Conservation (phyloP, 1,140 invertebrate genomes). For the Trichogramma pretiosum region DNA sequence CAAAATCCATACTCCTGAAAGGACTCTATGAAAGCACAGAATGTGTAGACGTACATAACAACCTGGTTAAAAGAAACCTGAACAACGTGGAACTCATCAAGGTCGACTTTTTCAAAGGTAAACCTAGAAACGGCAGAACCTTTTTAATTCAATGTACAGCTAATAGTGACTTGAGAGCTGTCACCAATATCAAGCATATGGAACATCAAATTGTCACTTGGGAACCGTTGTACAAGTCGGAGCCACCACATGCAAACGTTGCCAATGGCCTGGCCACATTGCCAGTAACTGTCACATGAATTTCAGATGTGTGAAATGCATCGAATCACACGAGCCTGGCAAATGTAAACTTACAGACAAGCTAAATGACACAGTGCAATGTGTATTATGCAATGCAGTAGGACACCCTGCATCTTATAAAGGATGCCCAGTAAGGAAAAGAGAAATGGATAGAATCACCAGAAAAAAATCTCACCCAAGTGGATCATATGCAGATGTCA, state of each 20-base stretch:
- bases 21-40: conserved; percentile 11
- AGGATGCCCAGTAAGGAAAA: background rate
- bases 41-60: conserved; percentile 1
- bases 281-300: conserved; percentile 14
- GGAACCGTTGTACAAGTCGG: conserved; percentile 9
- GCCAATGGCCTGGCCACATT: conserved; percentile 14
- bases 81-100: conserved; percentile 3
- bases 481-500: too few relatives aligned
- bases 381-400: background rate
- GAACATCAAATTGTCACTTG: conserved; percentile 5
- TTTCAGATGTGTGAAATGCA: conserved; percentile 20
- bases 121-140: conserved; percentile 2
- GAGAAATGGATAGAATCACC: background rate
- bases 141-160: background rate
- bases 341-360: background rate
- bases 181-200: conserved; percentile 1
- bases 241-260: conserved; percentile 10
- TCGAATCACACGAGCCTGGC: conserved; percentile 10
- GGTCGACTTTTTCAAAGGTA: conserved; percentile 5
- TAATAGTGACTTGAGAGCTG: background rate
- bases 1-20: conserved; percentile 16
- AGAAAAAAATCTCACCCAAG: background rate
- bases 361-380: background rate
- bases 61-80: background rate
- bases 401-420: conserved; percentile 9